These are phyloP conservation scores for Thecophora atra DNA, from an alignment of 2,888 invertebrate genomes.

Conservation along the genomic window DNA sequence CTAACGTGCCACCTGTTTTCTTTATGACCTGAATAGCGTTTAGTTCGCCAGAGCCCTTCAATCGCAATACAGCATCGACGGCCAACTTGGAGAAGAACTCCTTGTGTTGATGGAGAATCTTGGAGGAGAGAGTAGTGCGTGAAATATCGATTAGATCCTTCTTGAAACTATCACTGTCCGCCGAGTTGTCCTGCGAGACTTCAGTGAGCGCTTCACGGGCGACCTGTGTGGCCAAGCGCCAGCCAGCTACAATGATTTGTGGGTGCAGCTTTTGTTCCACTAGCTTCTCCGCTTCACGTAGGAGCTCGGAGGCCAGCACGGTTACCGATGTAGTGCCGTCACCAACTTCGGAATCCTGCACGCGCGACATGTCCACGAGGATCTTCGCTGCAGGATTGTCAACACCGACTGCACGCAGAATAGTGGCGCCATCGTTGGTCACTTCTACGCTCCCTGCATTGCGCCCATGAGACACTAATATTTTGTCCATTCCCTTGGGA, in stretches of 20 bases:
- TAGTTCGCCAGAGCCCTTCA: conserved; percentile 95
- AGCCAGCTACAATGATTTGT: conserved; percentile 96
- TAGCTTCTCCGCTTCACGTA: conserved; percentile 94
- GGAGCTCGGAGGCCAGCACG: conserved; percentile 87
- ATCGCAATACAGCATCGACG: conserved; percentile 92
- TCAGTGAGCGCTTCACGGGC: conserved; percentile 84
- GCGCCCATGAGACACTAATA: conserved; percentile 82
- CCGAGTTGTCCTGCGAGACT: conserved; percentile 84
- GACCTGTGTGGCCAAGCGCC: conserved; percentile 87
- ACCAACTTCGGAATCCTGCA: conserved; percentile 99
- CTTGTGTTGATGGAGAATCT: conserved; percentile 96
- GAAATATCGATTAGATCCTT: conserved; percentile 96
- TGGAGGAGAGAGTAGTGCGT: conserved; percentile 95
- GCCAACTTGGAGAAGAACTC: conserved; percentile 95
- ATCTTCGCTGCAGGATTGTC: conserved; percentile 99
- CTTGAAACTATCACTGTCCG: conserved; percentile 79
- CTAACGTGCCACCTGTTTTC: conserved; percentile 90
- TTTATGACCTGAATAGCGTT: conserved; percentile 98
- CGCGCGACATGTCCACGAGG: conserved; percentile 97
- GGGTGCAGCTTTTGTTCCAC: conserved; percentile 96
- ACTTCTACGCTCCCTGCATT: conserved; percentile 89
- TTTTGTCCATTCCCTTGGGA: conserved; percentile 99
- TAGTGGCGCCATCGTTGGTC: conserved; percentile 99
- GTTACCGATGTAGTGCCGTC: conserved; percentile 99
- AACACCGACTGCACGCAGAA: conserved; percentile 93